These are phyloP conservation scores for Torymus aiolomorphi DNA, from an alignment of 2,888 invertebrate genomes.

Conservation along the genomic window DNA sequence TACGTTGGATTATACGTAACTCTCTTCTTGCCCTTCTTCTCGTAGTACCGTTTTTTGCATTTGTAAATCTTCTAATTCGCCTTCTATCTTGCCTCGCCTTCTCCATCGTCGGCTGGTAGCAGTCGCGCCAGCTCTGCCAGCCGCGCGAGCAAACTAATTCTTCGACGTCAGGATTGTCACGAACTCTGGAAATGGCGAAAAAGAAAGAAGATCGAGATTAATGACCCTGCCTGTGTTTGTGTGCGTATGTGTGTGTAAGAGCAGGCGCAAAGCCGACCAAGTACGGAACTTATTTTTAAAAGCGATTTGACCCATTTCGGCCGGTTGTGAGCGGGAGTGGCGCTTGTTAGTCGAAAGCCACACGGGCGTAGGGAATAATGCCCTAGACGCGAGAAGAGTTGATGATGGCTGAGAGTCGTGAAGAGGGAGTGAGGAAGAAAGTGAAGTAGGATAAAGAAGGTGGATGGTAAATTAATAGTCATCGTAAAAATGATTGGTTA, in stretches of 20 bases:
- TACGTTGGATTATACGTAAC: not conserved
- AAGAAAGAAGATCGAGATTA: conserved; percentile 34
- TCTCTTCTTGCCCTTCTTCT: conserved; percentile 16
- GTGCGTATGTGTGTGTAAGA: not conserved
- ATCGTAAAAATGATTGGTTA: no score
- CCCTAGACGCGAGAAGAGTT: no score
- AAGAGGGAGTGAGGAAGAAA: no score
- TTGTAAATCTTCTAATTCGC: not conserved
- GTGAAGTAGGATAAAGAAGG: not conserved
- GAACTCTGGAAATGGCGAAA: conserved; percentile 81
- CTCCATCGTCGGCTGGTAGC: not conserved
- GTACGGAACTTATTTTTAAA: conserved; percentile 42
- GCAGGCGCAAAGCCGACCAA: not conserved
- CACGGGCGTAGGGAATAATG: no score
- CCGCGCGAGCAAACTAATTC: conserved; percentile 79
- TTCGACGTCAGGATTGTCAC: conserved; percentile 90
- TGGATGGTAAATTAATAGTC: not conserved
- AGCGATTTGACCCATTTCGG: conserved; percentile 38
- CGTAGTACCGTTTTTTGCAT: conserved; percentile 27
- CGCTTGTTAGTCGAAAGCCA: conserved; percentile 42
- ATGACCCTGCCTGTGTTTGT: conserved; percentile 8
- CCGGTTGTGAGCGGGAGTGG: not conserved
- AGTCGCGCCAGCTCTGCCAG: not conserved
- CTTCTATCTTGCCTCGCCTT: not conserved
- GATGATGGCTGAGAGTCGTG: no score